Percentiles rank a stretch among this genome's conserved stretches.
These are phyloP conservation scores for Scotopteryx bipunctaria DNA, from an alignment of 2,888 invertebrate genomes.

Conservation along the genomic window DNA sequence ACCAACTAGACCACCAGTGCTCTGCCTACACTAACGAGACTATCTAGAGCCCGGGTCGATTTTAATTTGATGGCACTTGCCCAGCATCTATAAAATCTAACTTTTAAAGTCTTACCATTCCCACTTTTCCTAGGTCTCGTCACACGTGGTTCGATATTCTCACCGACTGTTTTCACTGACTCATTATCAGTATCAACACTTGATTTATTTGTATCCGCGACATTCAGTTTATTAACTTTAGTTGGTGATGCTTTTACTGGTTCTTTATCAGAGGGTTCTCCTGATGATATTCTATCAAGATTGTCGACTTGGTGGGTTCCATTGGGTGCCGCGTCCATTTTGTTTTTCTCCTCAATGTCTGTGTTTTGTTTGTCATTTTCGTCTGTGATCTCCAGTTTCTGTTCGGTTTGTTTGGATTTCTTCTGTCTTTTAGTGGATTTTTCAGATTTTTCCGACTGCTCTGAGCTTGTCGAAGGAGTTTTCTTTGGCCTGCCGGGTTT, in stretches of 20 bases:
- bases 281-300: not conserved
- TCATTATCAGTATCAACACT: not conserved
- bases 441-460: constrained; percentile 12
- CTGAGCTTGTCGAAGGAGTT: constrained; percentile 17
- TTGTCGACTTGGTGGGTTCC: not conserved
- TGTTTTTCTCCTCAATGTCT: not conserved
- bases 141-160: constrained; percentile 8
- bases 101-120: constrained; percentile 16
- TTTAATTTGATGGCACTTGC: too few relatives aligned
- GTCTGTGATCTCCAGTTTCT: not conserved
- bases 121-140: constrained; percentile 30
- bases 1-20: too few relatives aligned
- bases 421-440: constrained; percentile 10
- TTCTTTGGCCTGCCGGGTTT: constrained; percentile 19
- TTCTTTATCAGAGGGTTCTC: not conserved
- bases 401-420: constrained; percentile 1
- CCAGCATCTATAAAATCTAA: constrained; percentile 19
- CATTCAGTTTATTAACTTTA: not conserved
- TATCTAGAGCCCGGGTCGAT: too few relatives aligned
- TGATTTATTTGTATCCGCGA: not conserved
- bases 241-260: not conserved
- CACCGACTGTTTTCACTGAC: not conserved
- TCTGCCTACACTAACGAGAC: too few relatives aligned
- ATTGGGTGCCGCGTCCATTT: not conserved
- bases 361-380: not conserved